Base-by-base conservation (phyloP, 2,888 invertebrate species). In the Saturnia pavonia region DNA sequence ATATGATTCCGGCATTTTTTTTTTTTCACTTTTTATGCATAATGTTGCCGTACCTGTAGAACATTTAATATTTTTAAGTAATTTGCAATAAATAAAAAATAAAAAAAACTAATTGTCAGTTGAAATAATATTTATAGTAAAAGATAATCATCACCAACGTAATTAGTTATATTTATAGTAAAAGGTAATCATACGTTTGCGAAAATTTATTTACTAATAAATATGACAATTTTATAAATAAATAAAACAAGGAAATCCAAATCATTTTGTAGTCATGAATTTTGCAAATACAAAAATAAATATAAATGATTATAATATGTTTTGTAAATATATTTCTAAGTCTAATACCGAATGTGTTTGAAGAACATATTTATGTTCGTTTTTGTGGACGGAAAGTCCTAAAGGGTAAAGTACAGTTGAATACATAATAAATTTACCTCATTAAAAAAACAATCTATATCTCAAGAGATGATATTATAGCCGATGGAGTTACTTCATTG, bases 321-420 rank as follows among this genome's bases (percentile, higher is more conserved):
- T 25, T 19, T 65, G 65, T 40, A 48, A 48, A 48, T 19, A 65
- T 40, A 40, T 40, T 40, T n/a, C 2, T 40, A 65, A 9, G 8
- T 34, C 40, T 40, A 65, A 40, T 65, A n/a, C 40, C n/a, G n/a
- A 40, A 40, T 40, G 16, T 65, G 11, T 65, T 65, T 65, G 19
- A 34, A 40, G 7, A 40, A 65, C 11, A 12, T 34, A 65, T 40
- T 27, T 40, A n/a, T n/a, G n/a, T 45, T 67, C 43, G 27, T 67
- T 48, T 54, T 22, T 67, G 42, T 67, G 45, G 67, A 67, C 43
- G 48, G 67, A 48, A 27, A 45, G 67, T 67, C 45, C 67, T 25
- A 40, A 34, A 65, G 65, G 40, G 40, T 40, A 40, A 65, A 63
- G 16, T 63, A 16, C 34, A 63, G 11, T 34, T 54, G 54, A 22